phyloP scores from a whole-genome alignment of 2,113 vertebrate genomes.

The Panthera uncia region DNA sequence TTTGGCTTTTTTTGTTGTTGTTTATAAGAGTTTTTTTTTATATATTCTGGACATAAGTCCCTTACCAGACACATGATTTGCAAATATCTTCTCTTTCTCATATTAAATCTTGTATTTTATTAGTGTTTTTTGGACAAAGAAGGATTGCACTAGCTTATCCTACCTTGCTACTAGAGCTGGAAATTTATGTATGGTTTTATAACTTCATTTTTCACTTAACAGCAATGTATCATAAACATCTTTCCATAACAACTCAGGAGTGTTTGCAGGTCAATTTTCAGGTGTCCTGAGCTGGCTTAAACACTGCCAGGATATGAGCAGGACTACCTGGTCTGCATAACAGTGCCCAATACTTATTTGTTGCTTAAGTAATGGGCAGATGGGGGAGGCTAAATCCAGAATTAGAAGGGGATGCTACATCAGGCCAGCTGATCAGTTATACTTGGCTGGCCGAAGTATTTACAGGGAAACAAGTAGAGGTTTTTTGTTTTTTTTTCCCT shows the following conservation, averaged over 20 bases:
- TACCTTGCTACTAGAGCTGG: background rate
- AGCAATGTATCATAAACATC: background rate
- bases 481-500: background rate
- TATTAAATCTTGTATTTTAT: background rate
- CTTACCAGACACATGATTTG: background rate
- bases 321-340: background rate
- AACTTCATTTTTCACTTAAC: background rate
- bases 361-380: background rate
- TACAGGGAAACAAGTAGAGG: background rate
- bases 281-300: background rate
- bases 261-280: background rate
- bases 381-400: background rate
- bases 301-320: too few species aligned
- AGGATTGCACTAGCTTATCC: background rate
- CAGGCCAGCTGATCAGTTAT: background rate
- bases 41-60: background rate
- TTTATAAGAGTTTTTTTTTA: background rate
- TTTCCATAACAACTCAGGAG: background rate
- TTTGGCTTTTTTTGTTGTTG: background rate
- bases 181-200: background rate
- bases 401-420: background rate
- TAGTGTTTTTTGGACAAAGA: background rate
- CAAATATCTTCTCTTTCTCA: conserved; percentile 3
- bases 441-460: background rate
- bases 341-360: background rate